Evolutionary conservation across 2,113 vertebrate genomes (phyloP).

Genomic region (Syrrhaptes paradoxus): DNA sequence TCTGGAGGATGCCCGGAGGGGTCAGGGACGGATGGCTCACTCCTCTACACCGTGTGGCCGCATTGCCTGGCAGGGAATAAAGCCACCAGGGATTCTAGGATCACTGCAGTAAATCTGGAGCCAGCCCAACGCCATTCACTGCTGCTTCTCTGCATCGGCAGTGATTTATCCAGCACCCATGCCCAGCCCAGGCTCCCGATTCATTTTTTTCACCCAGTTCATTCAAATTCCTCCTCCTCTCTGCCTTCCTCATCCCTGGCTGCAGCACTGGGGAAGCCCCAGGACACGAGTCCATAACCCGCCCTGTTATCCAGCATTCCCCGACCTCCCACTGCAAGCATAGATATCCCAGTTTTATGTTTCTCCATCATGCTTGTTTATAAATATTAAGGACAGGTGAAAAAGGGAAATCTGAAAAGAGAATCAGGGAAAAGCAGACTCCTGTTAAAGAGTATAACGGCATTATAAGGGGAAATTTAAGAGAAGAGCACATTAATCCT

Average conservation of each 20-base stretch:
- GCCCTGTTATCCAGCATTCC: neutral
- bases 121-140: neutral
- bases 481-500: neutral
- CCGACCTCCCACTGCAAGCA: neutral
- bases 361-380: neutral
- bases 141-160: neutral
- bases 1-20: neutral
- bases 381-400: neutral
- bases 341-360: neutral
- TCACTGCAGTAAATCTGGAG: neutral
- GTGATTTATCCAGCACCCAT: neutral
- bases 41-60: rapidly evolving
- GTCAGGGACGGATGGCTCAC: neutral
- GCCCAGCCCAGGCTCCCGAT: neutral
- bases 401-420: neutral
- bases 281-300: neutral
- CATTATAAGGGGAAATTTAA: neutral
- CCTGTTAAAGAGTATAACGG: neutral
- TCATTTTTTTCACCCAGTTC: neutral
- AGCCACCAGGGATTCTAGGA: neutral
- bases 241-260: neutral
- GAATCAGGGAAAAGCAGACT: neutral
- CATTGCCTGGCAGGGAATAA: neutral
- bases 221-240: neutral
- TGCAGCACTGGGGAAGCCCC: neutral